Evolutionary conservation across 1,140 invertebrate species (phyloP), one percentile per base, ranked within the genome.

Genomic region (Laupala kohalensis): DNA sequence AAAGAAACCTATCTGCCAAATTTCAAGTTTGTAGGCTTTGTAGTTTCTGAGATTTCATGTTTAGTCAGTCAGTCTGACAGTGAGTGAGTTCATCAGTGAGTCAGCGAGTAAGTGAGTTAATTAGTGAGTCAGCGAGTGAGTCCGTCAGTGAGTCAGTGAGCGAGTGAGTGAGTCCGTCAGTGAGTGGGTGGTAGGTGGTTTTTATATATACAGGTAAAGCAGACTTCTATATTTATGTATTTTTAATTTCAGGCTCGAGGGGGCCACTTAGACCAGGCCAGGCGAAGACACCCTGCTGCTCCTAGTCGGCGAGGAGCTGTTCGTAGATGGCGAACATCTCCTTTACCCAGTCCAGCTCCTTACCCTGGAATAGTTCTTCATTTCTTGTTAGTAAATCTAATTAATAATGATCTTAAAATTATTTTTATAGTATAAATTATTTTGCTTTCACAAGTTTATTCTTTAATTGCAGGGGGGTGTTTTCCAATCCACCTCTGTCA

Each of bases 401-500:
- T 6, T 6, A 64, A 23, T 64, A 5, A 6, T n/a, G 19, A 64
- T 64, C n/a, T n/a, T n/a, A 62, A 62, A 4, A 24, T 64, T 64
- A n/a, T n/a, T 5, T 64, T 2, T n/a, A 64, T 15, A 64, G 24
- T 64, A 24, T 15, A 5, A 15, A n/a, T 64, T 5, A 24, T 5
- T 64, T 5, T n/a, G 6, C n/a, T 64, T 64, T 5, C 24, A 64
- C 24, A 4, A 13, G 5, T n/a, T 64, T 13, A 15, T 5, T 6
- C 24, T 19, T 6, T 64, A 64, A 5, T 81, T 79, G 23, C 78
- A 92, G 91, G 77, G 92, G 93, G 25, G 95, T 96, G 93, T 89
- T 95, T 81, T 88, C 88, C 71, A 90, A 90, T 78, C 88, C 88
- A 68, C 92, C 92, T 71, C 84, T 94, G 75, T 92, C 92, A 23